Percentiles rank a stretch among this genome's conserved stretches.
Evolutionary conservation across 92 coral and sea anemone genomes (phyloP).

Genomic region (Palythoa heliodiscus): DNA sequence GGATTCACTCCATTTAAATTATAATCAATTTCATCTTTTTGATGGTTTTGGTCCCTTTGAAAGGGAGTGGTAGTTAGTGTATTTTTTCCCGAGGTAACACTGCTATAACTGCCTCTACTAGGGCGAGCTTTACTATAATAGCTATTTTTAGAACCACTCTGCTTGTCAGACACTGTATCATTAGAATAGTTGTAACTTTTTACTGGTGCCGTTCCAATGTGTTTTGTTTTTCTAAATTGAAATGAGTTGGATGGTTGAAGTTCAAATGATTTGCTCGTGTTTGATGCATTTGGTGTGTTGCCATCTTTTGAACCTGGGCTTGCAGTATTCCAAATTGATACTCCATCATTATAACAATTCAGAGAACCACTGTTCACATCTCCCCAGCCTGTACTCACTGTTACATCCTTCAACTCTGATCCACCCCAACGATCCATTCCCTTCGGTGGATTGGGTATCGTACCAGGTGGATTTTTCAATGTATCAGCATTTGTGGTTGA

Average conservation of each 20-base stretch:
- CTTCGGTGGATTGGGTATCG: conserved; percentile 77
- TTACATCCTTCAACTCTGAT: conserved; percentile 53
- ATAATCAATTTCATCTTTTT: not conserved
- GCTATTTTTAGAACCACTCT: not conserved
- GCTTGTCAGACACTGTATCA: not conserved
- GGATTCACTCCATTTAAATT: not conserved
- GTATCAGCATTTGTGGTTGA: conserved; percentile 84
- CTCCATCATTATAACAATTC: conserved; percentile 82
- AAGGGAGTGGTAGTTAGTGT: not conserved
- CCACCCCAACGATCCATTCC: conserved; percentile 88
- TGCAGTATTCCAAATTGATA: conserved; percentile 56
- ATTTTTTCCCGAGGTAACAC: not conserved
- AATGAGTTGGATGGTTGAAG: not conserved
- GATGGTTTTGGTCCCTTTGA: not conserved
- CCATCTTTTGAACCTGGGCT: not conserved
- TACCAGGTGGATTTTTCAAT: conserved; percentile 62
- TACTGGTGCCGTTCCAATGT: not conserved
- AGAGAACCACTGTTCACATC: conserved; percentile 24
- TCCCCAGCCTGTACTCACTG: conserved; percentile 74
- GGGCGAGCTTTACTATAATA: not conserved
- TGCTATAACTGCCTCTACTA: not conserved
- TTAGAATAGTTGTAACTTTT: not conserved
- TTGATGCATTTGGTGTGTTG: not conserved
- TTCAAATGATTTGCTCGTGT: not conserved
- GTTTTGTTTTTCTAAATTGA: not conserved